These are phyloP conservation scores for Gymnocypris eckloni DNA, from an alignment of 2,797 vertebrate species.

Conservation along the genomic window DNA sequence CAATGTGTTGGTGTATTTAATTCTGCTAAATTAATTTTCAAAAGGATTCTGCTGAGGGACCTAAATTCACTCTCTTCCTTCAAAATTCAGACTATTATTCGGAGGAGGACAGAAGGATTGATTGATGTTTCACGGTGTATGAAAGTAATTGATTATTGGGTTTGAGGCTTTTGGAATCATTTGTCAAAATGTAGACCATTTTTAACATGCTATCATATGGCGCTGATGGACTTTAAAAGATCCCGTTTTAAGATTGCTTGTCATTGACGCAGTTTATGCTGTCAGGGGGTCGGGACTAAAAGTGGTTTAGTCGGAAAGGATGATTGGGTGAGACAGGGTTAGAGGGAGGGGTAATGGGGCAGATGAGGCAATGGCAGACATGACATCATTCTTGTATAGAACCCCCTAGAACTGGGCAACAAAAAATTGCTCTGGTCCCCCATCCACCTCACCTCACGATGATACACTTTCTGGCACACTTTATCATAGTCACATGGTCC, in stretches of 20 bases:
- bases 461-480: conserved; percentile 67
- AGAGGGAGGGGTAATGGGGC: conserved; percentile 27
- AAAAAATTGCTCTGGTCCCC: conserved; percentile 40
- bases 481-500: conserved; percentile 66
- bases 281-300: conserved; percentile 21
- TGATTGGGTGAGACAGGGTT: conserved; percentile 7
- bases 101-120: conserved; percentile 13
- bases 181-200: conserved; percentile 26
- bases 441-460: conserved; percentile 39
- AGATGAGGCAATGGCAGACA: conserved; percentile 59
- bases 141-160: conserved; percentile 15
- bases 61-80: conserved; percentile 12
- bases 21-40: conserved; percentile 26
- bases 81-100: conserved; percentile 7
- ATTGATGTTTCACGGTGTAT: neutral
- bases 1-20: conserved; percentile 30
- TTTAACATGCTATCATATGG: conserved; percentile 13
- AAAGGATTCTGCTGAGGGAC: conserved; percentile 14
- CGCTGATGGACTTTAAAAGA: conserved; percentile 35
- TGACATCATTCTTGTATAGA: conserved; percentile 65
- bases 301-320: conserved; percentile 42
- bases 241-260: conserved; percentile 7
- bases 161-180: conserved; percentile 22
- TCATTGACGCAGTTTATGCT: conserved; percentile 36
- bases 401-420: conserved; percentile 36